These are phyloP conservation scores for Priocnemis perturbator DNA, from an alignment of 2,888 invertebrate species.

Conservation along the genomic window DNA sequence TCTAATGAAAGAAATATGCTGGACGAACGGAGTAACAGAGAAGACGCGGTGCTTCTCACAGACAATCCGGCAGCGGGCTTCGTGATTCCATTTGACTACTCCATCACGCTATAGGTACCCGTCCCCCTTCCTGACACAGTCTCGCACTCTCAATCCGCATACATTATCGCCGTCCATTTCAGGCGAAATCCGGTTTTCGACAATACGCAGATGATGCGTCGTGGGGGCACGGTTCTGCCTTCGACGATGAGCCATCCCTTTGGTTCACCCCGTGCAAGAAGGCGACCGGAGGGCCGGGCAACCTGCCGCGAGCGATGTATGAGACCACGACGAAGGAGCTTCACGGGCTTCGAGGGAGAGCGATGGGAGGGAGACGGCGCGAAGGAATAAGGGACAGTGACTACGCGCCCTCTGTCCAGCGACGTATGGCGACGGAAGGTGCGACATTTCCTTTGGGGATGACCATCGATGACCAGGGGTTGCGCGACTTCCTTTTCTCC, in stretches of 20 bases:
- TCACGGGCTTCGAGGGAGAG: not conserved
- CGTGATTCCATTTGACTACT: too few relatives aligned
- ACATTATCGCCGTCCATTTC: constrained; percentile 29
- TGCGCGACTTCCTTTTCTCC: constrained; percentile 48
- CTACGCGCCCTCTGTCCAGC: constrained; percentile 46
- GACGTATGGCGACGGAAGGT: constrained; percentile 22
- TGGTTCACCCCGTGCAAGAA: not conserved
- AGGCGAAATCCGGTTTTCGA: constrained; percentile 47
- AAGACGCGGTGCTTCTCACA: too few relatives aligned
- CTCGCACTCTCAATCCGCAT: constrained; percentile 33
- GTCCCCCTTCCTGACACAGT: not conserved
- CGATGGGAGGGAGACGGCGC: too few relatives aligned
- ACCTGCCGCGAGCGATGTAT: constrained; percentile 45
- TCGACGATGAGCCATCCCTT: too few relatives aligned
- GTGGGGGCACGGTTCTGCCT: constrained; percentile 16
- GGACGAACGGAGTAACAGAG: too few relatives aligned
- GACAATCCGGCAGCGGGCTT: too few relatives aligned
- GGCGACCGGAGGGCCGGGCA: constrained; percentile 43
- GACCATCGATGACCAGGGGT: constrained; percentile 62
- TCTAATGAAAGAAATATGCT: too few relatives aligned
- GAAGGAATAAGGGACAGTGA: constrained; percentile 45
- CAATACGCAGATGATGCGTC: constrained; percentile 38
- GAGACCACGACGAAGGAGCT: constrained; percentile 30
- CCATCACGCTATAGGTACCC: too few relatives aligned
- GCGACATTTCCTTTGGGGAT: constrained; percentile 59